Evolutionary conservation across 2,888 invertebrate genomes (phyloP), one percentile per base, ranked within the genome.

Genomic region (Cephus sareptanus): DNA sequence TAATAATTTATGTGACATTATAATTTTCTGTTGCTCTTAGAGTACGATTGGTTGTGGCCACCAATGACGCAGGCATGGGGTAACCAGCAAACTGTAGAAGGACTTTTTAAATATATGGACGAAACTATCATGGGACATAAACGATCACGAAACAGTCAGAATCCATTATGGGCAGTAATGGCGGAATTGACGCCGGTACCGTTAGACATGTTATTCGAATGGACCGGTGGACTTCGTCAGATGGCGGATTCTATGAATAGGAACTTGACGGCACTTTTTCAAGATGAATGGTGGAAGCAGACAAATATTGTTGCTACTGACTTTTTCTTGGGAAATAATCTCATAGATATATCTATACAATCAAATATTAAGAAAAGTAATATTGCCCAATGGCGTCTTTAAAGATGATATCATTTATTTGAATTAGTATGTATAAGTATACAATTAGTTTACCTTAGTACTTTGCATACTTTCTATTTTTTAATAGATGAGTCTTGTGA

Each of bases 61-160:
- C 92, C 93, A 34, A 90, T 95, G 84, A 93, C 93, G 74, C 95
- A 95, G 87, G 92, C 94, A 76, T 95, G 95, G 95, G 95, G 94
- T 15, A 94, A 95, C 87, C 89, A 90, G 75, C 91, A 90, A 79
- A 88, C 87, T 1, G 80, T 85, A 6, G 83, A 87, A 37, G 90
- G 88, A n/a, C 82, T 91, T 9, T 83, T 88, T 71, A 80, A 88
- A 75, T 91, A 85, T 86, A 88, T 85, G 84, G 89, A 85, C 84
- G 89, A 81, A 85, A 91, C 80, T 75, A 92, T 85, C 23, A 83
- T 85, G 79, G 83, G 83, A 74, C 91, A 81, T 82, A 88, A 80
- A 80, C 91, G 84, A 88, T 91, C 79, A 81, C 91, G 85, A 79
- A 89, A 85, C 76, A 86, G 82, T 74, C 87, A 85, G 69, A 89